These are phyloP conservation scores for Rhizoglyphus robini DNA, from an alignment of 1,140 invertebrate genomes.

Conservation along the genomic window DNA sequence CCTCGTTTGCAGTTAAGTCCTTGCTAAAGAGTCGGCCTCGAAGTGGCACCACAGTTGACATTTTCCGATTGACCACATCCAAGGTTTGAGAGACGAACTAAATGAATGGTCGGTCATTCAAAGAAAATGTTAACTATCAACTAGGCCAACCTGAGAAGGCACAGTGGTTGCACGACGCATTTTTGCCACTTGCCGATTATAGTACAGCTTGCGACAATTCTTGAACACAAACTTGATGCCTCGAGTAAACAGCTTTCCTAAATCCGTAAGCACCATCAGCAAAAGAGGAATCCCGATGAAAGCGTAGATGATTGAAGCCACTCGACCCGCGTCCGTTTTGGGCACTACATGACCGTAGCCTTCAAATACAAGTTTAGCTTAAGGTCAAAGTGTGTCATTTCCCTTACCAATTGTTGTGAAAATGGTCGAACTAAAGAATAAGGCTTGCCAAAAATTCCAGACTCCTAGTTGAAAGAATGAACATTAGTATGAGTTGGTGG, in stretches of 20 bases:
- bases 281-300: constrained; percentile 88
- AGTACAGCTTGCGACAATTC: constrained; percentile 67
- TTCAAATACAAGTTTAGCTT: too few relatives aligned
- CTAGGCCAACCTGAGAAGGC: constrained; percentile 46
- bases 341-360: constrained; percentile 89
- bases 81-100: constrained; percentile 11
- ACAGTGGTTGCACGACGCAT: constrained; percentile 36
- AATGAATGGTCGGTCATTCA: neutral
- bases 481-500: neutral
- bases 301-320: constrained; percentile 80
- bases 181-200: constrained; percentile 44
- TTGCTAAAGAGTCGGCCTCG: neutral
- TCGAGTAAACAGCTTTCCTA: constrained; percentile 78
- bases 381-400: neutral
- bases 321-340: constrained; percentile 61
- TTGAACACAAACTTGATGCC: constrained; percentile 86
- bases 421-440: constrained; percentile 79
- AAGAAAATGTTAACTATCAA: neutral
- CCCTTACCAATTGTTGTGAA: constrained; percentile 78
- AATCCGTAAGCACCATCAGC: constrained; percentile 76
- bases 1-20: neutral
- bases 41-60: constrained; percentile 1
- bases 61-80: constrained; percentile 11
- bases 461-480: constrained; percentile 32
- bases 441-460: constrained; percentile 83